phyloP scores from a whole-genome alignment of 2,888 invertebrate genomes.

The Cordylochernes scorpioides region DNA sequence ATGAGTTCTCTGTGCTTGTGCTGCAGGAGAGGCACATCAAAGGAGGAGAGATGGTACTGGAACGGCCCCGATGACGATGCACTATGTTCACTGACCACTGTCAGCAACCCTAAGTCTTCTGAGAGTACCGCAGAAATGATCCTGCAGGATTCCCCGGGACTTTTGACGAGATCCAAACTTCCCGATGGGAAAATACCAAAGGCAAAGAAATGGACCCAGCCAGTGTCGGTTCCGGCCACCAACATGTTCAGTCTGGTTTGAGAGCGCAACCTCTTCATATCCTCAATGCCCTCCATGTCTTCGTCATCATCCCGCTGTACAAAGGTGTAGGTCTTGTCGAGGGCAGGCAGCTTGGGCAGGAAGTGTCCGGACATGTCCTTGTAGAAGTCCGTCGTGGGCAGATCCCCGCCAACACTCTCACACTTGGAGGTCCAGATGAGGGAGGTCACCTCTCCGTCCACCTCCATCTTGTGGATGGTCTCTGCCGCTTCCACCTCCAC shows the following conservation, averaged over 20 bases:
- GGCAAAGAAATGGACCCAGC: slow-evolving; percentile 38
- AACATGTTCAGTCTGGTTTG: slow-evolving; percentile 36
- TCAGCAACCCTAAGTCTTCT: slow-evolving; percentile 38
- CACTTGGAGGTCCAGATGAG: slow-evolving; percentile 40
- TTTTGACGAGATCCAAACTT: slow-evolving; percentile 4
- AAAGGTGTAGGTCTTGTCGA: slow-evolving; percentile 20
- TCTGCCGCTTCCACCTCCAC: slow-evolving; percentile 65
- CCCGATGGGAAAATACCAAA: slow-evolving; percentile 49
- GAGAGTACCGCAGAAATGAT: slow-evolving; percentile 34
- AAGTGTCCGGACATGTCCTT: slow-evolving; percentile 23
- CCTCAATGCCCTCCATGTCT: slow-evolving; percentile 17
- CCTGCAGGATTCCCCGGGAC: slow-evolving; percentile 3
- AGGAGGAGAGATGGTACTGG: slow-evolving; percentile 6
- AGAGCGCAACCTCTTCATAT: slow-evolving; percentile 20
- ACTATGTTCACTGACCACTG: slow-evolving; percentile 26
- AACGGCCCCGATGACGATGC: neutral
- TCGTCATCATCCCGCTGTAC: slow-evolving; percentile 23
- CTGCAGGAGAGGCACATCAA: slow-evolving; percentile 30
- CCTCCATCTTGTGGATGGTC: slow-evolving; percentile 34
- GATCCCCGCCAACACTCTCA: slow-evolving; percentile 5
- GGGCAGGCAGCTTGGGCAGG: slow-evolving; percentile 25
- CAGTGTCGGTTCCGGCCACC: slow-evolving; percentile 46
- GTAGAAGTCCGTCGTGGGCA: slow-evolving; percentile 12
- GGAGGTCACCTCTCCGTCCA: slow-evolving; percentile 37
- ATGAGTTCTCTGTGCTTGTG: slow-evolving; percentile 34